Evolutionary conservation across 2,797 vertebrate genomes (phyloP).

Genomic region (Synanceia verrucosa): DNA sequence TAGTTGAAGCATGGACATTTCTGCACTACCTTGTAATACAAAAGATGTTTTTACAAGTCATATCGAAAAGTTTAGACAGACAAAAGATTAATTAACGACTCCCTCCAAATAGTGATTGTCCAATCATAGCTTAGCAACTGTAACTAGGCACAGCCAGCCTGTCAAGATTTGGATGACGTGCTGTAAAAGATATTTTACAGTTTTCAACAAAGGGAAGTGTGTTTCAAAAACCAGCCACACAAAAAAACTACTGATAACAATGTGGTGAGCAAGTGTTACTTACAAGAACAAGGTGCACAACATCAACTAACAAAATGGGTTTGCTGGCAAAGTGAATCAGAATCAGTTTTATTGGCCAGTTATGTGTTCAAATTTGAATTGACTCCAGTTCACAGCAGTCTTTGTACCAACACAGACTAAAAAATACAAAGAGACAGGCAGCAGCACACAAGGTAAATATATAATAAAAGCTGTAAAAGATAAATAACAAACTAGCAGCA

Average conservation of each 20-base stretch:
- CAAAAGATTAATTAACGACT: not conserved
- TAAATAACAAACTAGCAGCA: too few relatives aligned
- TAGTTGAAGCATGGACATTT: conserved; percentile 1
- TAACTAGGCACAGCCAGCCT: not conserved
- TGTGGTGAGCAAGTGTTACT: not conserved
- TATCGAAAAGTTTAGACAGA: not conserved
- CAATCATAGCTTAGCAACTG: not conserved
- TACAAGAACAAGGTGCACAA: not conserved
- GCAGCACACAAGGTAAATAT: too few relatives aligned
- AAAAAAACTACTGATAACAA: not conserved
- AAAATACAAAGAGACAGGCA: too few relatives aligned
- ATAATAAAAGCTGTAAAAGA: too few relatives aligned
- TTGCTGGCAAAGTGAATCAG: too few relatives aligned
- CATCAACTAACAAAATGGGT: not conserved
- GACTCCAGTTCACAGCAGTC: too few relatives aligned
- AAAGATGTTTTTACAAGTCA: not conserved
- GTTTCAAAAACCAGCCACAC: not conserved
- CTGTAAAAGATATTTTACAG: not conserved
- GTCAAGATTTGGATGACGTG: not conserved
- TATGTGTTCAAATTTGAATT: too few relatives aligned
- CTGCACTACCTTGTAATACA: conserved; percentile 21
- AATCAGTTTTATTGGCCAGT: too few relatives aligned
- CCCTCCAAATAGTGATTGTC: not conserved
- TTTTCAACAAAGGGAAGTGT: not conserved
- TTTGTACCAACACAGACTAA: too few relatives aligned